phyloP scores from a whole-genome alignment of 2,888 invertebrate genomes.

The Agrotis segetum region DNA sequence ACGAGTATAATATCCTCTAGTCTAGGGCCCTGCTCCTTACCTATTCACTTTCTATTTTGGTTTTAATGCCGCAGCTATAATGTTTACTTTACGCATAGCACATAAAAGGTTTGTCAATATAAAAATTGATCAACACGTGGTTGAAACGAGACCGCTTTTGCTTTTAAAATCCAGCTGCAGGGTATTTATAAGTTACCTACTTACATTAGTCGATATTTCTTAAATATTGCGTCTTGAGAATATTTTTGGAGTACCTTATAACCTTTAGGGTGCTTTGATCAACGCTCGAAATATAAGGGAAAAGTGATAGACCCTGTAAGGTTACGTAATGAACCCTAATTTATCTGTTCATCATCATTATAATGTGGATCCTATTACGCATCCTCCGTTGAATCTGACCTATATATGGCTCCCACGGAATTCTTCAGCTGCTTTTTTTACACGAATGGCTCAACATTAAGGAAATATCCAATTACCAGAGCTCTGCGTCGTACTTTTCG shows the following conservation, averaged over 20 bases:
- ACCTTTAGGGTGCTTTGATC: slow-evolving; percentile 21
- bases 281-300: slow-evolving; percentile 1
- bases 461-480: slow-evolving; percentile 49
- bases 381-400: slow-evolving; percentile 39
- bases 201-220: slow-evolving; percentile 20
- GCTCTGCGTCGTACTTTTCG: slow-evolving; percentile 17
- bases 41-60: slow-evolving; percentile 44
- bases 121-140: slow-evolving; percentile 55
- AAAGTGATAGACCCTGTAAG: background rate
- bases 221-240: slow-evolving; percentile 13
- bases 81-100: slow-evolving; percentile 57
- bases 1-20: slow-evolving; percentile 18
- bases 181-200: slow-evolving; percentile 49
- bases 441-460: slow-evolving; percentile 35
- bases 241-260: background rate
- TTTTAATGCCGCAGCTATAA: slow-evolving; percentile 47
- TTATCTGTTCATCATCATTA: slow-evolving; percentile 38
- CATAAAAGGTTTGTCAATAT: slow-evolving; percentile 62
- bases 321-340: slow-evolving; percentile 30
- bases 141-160: slow-evolving; percentile 29
- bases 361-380: slow-evolving; percentile 42
- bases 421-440: slow-evolving; percentile 44
- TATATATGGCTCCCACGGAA: slow-evolving; percentile 21
- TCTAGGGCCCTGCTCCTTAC: slow-evolving; percentile 11
- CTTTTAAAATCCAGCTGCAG: slow-evolving; percentile 40